Conservation (phyloP, 2,888 invertebrate genomes). For the Hirtodrosophila trivittata region DNA sequence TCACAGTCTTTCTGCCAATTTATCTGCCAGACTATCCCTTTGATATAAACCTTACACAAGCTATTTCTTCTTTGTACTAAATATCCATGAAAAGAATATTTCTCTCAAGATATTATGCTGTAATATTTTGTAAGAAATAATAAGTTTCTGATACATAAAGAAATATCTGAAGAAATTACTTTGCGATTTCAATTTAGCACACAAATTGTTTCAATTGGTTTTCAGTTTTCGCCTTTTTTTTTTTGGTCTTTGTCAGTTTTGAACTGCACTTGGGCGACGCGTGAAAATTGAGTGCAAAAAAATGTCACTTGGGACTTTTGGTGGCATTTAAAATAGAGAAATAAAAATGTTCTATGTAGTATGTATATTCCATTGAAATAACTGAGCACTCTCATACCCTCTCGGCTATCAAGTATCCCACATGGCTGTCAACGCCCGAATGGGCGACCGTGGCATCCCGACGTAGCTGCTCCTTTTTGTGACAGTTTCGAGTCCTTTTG, state of each 20-base stretch:
- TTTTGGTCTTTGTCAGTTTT: constrained; percentile 3
- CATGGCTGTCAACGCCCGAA: constrained; percentile 39
- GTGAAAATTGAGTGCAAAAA: constrained; percentile 49
- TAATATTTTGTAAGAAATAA: too few species aligned
- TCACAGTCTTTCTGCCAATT: too few species aligned
- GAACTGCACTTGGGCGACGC: constrained; percentile 16
- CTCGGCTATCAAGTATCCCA: constrained; percentile 16
- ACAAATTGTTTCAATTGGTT: not conserved
- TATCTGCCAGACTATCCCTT: too few species aligned
- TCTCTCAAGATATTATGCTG: too few species aligned
- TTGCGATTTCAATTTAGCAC: too few species aligned
- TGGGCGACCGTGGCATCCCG: constrained; percentile 35
- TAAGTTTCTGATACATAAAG: too few species aligned
- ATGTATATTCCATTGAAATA: constrained; percentile 35
- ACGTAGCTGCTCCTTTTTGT: constrained; percentile 62
- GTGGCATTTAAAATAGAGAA: constrained; percentile 28
- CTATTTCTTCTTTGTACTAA: too few species aligned
- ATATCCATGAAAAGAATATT: too few species aligned
- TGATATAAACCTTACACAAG: too few species aligned
- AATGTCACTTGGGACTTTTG: constrained; percentile 52
- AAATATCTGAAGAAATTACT: too few species aligned
- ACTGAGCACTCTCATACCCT: constrained; percentile 48
- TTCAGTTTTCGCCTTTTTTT: too few species aligned
- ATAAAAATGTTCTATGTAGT: constrained; percentile 14
- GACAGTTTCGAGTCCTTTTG: constrained; percentile 72